A percentile compares a stretch with the other conserved stretches of the same genome.
These are phyloP conservation scores for Drosophila azteca DNA, from an alignment of 1,140 invertebrate species.

Conservation along the genomic window DNA sequence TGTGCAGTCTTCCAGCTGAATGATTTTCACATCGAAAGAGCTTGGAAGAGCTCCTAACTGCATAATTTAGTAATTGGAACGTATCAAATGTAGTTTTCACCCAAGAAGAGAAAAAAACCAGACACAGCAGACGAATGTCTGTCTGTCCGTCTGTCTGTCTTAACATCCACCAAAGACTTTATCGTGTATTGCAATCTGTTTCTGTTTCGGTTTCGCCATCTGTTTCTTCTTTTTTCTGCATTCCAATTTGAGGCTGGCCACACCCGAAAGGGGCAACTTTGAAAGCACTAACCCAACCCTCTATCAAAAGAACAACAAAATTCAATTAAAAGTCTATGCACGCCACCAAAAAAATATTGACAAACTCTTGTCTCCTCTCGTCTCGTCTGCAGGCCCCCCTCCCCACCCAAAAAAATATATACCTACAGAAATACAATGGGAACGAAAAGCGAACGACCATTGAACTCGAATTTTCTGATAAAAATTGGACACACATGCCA, in stretches of 20 bases:
- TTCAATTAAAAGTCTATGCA: conserved; percentile 78
- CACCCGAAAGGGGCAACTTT: conserved; percentile 16
- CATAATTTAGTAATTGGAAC: conserved; percentile 79
- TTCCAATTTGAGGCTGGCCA: conserved; percentile 26
- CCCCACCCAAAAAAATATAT: conserved; percentile 19
- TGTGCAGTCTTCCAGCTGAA: conserved; percentile 81
- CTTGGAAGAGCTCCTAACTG: conserved; percentile 50
- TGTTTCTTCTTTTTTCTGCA: conserved; percentile 47
- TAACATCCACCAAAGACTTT: conserved; percentile 2
- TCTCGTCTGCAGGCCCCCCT: conserved; percentile 25
- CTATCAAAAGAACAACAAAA: conserved; percentile 39
- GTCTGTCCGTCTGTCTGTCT: neutral
- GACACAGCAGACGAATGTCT: conserved; percentile 17
- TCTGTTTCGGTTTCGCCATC: conserved; percentile 6
- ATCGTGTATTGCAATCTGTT: conserved; percentile 41
- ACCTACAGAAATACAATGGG: conserved; percentile 26
- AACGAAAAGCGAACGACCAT: conserved; percentile 22
- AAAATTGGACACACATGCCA: conserved; percentile 27
- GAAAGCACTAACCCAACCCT: conserved; percentile 9
- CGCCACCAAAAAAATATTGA: conserved; percentile 71
- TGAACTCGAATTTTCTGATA: conserved; percentile 44
- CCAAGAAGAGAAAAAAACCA: conserved; percentile 19
- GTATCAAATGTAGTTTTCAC: conserved; percentile 79
- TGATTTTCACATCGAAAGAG: conserved; percentile 66
- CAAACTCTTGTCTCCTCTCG: conserved; percentile 16